A percentile compares a stretch with the other conserved stretches of the same genome.
Conservation (phyloP, 2,888 invertebrate species). For the Anthrax anthrax region DNA sequence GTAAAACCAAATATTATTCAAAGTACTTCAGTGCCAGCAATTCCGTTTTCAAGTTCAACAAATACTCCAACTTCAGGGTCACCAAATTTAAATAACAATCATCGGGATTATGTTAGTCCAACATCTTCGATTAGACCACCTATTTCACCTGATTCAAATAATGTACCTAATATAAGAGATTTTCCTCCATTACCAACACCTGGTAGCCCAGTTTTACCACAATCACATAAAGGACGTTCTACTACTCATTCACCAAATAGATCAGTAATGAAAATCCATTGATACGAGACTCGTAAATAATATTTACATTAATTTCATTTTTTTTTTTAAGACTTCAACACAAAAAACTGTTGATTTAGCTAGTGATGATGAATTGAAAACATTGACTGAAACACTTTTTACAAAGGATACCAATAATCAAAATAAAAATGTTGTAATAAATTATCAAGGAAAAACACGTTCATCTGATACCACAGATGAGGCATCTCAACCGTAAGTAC, state of each 20-base stretch:
- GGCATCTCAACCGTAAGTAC: conserved; percentile 58
- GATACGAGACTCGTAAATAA: too few relatives aligned
- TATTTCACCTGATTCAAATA: conserved; percentile 7
- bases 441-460: conserved; percentile 60
- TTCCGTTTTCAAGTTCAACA: too few relatives aligned
- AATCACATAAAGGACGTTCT: conserved; percentile 11
- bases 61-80: too few relatives aligned
- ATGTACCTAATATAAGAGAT: conserved; percentile 3
- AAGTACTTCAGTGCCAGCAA: too few relatives aligned
- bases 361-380: conserved; percentile 48
- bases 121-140: conserved; percentile 10
- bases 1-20: too few relatives aligned
- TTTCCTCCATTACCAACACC: conserved; percentile 10
- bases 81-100: too few relatives aligned
- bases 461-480: conserved; percentile 53
- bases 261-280: background rate
- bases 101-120: too few relatives aligned
- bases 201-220: conserved; percentile 5
- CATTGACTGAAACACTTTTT: conserved; percentile 55
- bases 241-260: conserved; percentile 10
- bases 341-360: conserved; percentile 23
- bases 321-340: background rate
- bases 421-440: conserved; percentile 50
- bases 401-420: conserved; percentile 62
- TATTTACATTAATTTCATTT: background rate